A percentile compares a stretch with the other conserved stretches of the same genome.
phyloP scores from a whole-genome alignment of 2,888 invertebrate genomes.

The Leptopilina myrica region DNA sequence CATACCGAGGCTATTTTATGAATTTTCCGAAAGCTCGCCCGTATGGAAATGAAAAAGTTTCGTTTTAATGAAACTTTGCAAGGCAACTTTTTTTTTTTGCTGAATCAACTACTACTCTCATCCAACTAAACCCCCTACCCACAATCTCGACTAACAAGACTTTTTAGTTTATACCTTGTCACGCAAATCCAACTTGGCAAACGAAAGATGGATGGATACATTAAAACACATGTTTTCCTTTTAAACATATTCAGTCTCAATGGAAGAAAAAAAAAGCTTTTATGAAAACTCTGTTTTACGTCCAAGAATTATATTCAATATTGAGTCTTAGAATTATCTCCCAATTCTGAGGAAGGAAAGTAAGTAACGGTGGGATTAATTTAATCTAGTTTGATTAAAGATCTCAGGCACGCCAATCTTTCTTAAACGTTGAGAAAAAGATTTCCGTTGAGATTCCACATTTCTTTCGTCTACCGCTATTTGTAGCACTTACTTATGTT shows the following conservation, averaged over 20 bases:
- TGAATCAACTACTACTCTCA: conserved; percentile 17
- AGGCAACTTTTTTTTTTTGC: conserved; percentile 20
- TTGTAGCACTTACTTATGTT: not conserved
- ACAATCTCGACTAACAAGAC: conserved; percentile 17
- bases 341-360: too few species aligned
- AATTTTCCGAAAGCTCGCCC: conserved; percentile 58
- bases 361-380: too few species aligned
- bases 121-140: conserved; percentile 6
- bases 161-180: conserved; percentile 14
- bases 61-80: conserved; percentile 57
- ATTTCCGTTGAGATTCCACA: conserved; percentile 1
- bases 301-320: too few species aligned
- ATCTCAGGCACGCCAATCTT: not conserved
- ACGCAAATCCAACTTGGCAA: conserved; percentile 5
- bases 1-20: conserved; percentile 58
- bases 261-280: too few species aligned
- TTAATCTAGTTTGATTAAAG: not conserved
- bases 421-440: not conserved
- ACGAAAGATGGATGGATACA: not conserved
- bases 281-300: too few species aligned
- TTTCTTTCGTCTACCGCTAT: not conserved
- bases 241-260: not conserved
- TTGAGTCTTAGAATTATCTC: too few species aligned
- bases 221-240: conserved; percentile 2
- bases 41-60: conserved; percentile 61